phyloP scores from a whole-genome alignment of 2,888 invertebrate species.

The Agonopterix alstromeriana region DNA sequence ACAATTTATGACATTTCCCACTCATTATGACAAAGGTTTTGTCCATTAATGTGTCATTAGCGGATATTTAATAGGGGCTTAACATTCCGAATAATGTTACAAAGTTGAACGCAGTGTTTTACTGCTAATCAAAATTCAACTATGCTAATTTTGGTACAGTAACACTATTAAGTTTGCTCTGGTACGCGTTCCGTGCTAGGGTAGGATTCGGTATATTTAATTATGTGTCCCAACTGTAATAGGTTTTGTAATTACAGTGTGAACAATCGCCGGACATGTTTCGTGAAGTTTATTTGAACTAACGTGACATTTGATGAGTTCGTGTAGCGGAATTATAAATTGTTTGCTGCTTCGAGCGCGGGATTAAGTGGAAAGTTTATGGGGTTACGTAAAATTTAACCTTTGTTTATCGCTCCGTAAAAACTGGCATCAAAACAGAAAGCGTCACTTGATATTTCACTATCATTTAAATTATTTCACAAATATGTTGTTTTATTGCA shows the following conservation, averaged over 20 bases:
- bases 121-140: slow-evolving; percentile 68
- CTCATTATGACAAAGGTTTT: slow-evolving; percentile 52
- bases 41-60: slow-evolving; percentile 54
- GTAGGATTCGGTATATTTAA: slow-evolving; percentile 26
- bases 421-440: too few relatives aligned
- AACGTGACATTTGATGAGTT: too few relatives aligned
- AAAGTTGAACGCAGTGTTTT: slow-evolving; percentile 46
- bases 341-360: too few relatives aligned
- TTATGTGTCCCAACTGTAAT: slow-evolving; percentile 21
- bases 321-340: too few relatives aligned
- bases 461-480: too few relatives aligned
- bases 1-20: slow-evolving; percentile 39
- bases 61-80: slow-evolving; percentile 46
- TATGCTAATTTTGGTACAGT: slow-evolving; percentile 56
- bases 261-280: neutral
- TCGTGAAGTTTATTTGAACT: neutral
- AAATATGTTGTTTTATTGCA: too few relatives aligned
- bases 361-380: too few relatives aligned
- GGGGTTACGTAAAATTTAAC: too few relatives aligned
- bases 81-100: slow-evolving; percentile 32
- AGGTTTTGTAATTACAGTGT: slow-evolving; percentile 8
- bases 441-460: too few relatives aligned
- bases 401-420: too few relatives aligned
- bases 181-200: slow-evolving; percentile 19
- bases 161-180: slow-evolving; percentile 40